These are phyloP conservation scores for Eulithis prunata DNA, from an alignment of 2,888 invertebrate species.

Conservation along the genomic window DNA sequence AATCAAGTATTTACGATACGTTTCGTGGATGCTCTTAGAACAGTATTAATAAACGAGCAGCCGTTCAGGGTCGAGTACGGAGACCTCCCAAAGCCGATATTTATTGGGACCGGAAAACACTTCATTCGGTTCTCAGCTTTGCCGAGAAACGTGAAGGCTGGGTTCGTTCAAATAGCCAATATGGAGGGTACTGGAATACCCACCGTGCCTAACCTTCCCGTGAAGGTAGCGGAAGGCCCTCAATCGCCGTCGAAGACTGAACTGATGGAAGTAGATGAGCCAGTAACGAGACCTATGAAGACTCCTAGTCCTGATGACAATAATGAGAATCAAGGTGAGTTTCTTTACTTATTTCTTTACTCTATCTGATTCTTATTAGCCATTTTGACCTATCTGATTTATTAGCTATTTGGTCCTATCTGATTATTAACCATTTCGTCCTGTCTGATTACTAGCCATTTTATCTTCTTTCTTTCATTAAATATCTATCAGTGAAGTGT, in stretches of 20 bases:
- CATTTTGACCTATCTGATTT: no score
- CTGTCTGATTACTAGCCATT: no score
- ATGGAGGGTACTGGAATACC: constrained; percentile 86
- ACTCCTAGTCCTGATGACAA: constrained; percentile 69
- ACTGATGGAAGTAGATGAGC: constrained; percentile 59
- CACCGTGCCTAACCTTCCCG: constrained; percentile 43
- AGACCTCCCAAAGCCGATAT: constrained; percentile 91
- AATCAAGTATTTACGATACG: constrained; percentile 89
- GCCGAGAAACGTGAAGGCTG: constrained; percentile 89
- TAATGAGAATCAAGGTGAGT: constrained; percentile 68
- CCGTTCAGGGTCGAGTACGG: constrained; percentile 93
- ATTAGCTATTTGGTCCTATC: no score
- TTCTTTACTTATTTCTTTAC: constrained; percentile 1
- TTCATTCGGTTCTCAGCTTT: constrained; percentile 92
- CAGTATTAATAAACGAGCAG: constrained; percentile 91
- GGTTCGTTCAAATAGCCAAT: constrained; percentile 87
- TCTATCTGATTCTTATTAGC: no score
- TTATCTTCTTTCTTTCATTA: no score
- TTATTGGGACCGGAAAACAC: constrained; percentile 89
- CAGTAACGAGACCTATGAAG: constrained; percentile 53
- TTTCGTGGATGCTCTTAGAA: constrained; percentile 91
- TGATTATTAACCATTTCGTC: no score
- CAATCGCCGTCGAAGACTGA: constrained; percentile 41
- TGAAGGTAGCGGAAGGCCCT: constrained; percentile 43
- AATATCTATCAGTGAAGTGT: no score